A percentile compares a stretch with the other conserved stretches of the same genome.
phyloP scores from a whole-genome alignment of 2,113 vertebrate species.

The Hymenochirus boettgeri region DNA sequence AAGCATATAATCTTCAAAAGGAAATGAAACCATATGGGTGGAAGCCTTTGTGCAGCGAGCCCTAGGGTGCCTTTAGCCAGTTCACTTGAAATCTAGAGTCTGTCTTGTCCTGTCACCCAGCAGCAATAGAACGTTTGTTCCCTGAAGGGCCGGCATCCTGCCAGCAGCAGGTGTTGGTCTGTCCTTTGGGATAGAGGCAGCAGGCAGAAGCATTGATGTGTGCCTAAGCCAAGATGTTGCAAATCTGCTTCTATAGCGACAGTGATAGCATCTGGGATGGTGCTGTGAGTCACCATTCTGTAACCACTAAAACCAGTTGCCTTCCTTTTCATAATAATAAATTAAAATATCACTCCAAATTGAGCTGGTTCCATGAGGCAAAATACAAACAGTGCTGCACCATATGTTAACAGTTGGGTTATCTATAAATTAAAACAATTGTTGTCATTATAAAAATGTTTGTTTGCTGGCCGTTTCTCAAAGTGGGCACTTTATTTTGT shows the following conservation, averaged over 20 bases:
- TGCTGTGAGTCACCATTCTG: slow-evolving; percentile 63
- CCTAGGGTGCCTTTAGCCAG: slow-evolving; percentile 68
- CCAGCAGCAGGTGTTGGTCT: slow-evolving; percentile 85
- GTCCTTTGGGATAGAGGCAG: slow-evolving; percentile 76
- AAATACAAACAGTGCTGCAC: slow-evolving; percentile 3
- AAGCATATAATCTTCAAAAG: slow-evolving; percentile 45
- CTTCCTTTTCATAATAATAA: slow-evolving; percentile 57
- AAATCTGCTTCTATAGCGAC: slow-evolving; percentile 67
- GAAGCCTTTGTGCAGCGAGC: slow-evolving; percentile 52
- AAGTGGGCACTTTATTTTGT: slow-evolving; percentile 37
- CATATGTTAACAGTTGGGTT: not conserved
- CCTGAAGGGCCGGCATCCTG: slow-evolving; percentile 66
- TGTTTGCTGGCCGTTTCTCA: slow-evolving; percentile 35
- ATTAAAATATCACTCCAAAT: slow-evolving; percentile 61
- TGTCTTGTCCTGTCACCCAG: slow-evolving; percentile 73
- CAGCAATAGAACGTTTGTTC: slow-evolving; percentile 73
- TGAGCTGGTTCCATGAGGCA: slow-evolving; percentile 42
- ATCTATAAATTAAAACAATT: slow-evolving; percentile 39
- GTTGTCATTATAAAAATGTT: slow-evolving; percentile 27
- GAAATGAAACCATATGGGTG: slow-evolving; percentile 67
- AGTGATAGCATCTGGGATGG: slow-evolving; percentile 72
- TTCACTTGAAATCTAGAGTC: slow-evolving; percentile 68
- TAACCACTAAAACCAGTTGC: slow-evolving; percentile 67
- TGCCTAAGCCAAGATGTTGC: slow-evolving; percentile 77
- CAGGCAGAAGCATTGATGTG: slow-evolving; percentile 82